Percentiles rank a stretch among this genome's conserved stretches.
These are phyloP conservation scores for Phortica okadai DNA, from an alignment of 2,888 invertebrate species.

Conservation along the genomic window DNA sequence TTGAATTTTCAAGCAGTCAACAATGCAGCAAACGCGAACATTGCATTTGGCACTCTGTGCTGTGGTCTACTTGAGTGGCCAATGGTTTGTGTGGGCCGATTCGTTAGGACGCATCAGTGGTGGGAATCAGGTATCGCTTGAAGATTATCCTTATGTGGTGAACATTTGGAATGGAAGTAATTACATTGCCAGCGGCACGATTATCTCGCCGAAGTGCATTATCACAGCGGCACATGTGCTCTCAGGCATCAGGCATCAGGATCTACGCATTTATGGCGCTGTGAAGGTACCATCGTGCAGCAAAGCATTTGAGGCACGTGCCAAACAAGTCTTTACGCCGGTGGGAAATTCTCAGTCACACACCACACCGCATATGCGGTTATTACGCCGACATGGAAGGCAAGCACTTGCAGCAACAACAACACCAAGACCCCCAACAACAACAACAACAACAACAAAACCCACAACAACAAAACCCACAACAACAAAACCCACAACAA, in stretches of 20 bases:
- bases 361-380: no score
- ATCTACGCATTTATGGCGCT: slow-evolving; percentile 11
- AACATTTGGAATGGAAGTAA: slow-evolving; percentile 10
- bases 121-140: background rate
- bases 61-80: no score
- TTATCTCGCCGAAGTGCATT: slow-evolving; percentile 17
- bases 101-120: background rate
- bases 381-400: background rate
- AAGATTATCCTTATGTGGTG: slow-evolving; percentile 26
- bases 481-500: background rate
- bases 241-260: background rate
- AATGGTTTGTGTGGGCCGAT: background rate
- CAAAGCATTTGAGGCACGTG: slow-evolving; percentile 2
- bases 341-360: background rate
- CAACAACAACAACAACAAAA: background rate
- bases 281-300: background rate
- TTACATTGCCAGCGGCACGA: slow-evolving; percentile 7
- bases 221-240: slow-evolving; percentile 15
- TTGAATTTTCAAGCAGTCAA: no score
- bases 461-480: background rate
- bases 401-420: background rate
- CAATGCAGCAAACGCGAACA: no score
- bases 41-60: no score
- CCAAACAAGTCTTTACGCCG: background rate
- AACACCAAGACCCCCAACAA: background rate